A percentile compares a stretch with the other conserved stretches of the same genome.
Evolutionary conservation across 2,113 vertebrate genomes (phyloP).

Genomic region (Hypocryptadius cinnamomeus): DNA sequence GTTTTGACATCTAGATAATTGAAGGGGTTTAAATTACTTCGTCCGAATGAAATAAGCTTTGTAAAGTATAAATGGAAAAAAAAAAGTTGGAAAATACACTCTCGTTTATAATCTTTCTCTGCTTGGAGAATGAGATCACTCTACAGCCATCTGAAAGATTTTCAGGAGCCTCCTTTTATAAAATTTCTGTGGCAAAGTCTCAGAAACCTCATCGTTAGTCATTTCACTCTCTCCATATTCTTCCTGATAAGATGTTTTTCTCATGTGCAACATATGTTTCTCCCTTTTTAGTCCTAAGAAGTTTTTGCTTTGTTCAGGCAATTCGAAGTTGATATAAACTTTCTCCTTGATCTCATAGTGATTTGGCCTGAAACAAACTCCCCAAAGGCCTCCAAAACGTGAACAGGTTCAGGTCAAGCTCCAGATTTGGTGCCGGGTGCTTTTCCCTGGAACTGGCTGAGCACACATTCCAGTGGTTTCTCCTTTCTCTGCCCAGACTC

Average conservation of each 20-base stretch:
- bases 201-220: slow-evolving; percentile 38
- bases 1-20: neutral
- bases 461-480: neutral
- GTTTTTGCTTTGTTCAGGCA: slow-evolving; percentile 57
- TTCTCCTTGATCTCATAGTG: slow-evolving; percentile 30
- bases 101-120: neutral
- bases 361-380: slow-evolving; percentile 26
- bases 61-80: neutral
- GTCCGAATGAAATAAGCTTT: neutral
- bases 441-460: neutral
- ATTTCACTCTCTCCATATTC: slow-evolving; percentile 47
- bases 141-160: slow-evolving; percentile 18
- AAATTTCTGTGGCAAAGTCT: slow-evolving; percentile 1
- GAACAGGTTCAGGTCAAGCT: neutral
- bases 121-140: slow-evolving; percentile 2
- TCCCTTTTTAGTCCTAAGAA: slow-evolving; percentile 54
- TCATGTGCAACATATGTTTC: slow-evolving; percentile 47
- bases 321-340: slow-evolving; percentile 19
- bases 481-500: neutral
- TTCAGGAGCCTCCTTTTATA: slow-evolving; percentile 17
- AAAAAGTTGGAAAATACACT: neutral
- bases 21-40: neutral
- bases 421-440: neutral
- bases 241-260: slow-evolving; percentile 59
- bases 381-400: neutral